Evolutionary conservation across 2,113 vertebrate genomes (phyloP).

Genomic region (Pyxicephalus adspersus): DNA sequence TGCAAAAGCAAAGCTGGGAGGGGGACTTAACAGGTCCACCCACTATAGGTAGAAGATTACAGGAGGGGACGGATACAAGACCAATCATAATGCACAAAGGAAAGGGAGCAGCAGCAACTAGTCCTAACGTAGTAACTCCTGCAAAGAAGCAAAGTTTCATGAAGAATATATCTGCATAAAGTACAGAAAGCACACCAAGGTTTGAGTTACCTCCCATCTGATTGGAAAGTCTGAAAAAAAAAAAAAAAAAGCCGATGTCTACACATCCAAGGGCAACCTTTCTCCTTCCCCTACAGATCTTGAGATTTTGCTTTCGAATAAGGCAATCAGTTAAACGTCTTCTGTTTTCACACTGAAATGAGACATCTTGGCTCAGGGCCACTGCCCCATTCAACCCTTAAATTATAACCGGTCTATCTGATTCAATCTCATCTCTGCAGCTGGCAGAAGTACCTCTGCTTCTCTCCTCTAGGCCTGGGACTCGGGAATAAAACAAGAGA

Average conservation of each 20-base stretch:
- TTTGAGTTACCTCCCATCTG: no score
- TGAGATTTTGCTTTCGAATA: constrained; percentile 10
- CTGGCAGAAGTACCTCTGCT: constrained; percentile 4
- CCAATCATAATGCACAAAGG: no score
- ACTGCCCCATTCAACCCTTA: constrained; percentile 23
- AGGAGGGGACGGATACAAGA: no score
- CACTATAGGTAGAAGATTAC: no score
- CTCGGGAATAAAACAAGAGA: constrained; percentile 34
- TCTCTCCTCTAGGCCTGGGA: constrained; percentile 1
- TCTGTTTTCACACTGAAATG: constrained; percentile 28
- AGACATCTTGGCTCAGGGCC: constrained; percentile 33
- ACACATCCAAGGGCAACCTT: neutral
- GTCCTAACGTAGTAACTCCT: no score
- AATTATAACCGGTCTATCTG: constrained; percentile 27
- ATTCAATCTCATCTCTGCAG: constrained; percentile 31
- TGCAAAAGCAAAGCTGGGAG: no score
- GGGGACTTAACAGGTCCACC: no score
- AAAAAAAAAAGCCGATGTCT: neutral
- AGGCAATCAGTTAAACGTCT: constrained; percentile 28
- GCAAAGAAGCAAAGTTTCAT: no score
- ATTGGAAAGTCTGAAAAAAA: no score
- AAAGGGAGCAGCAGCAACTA: no score
- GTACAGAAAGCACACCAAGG: no score
- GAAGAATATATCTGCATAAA: no score
- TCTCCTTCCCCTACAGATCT: neutral